Evolutionary conservation across 2,113 vertebrate genomes (phyloP).

Genomic region (Trogon melanurus): DNA sequence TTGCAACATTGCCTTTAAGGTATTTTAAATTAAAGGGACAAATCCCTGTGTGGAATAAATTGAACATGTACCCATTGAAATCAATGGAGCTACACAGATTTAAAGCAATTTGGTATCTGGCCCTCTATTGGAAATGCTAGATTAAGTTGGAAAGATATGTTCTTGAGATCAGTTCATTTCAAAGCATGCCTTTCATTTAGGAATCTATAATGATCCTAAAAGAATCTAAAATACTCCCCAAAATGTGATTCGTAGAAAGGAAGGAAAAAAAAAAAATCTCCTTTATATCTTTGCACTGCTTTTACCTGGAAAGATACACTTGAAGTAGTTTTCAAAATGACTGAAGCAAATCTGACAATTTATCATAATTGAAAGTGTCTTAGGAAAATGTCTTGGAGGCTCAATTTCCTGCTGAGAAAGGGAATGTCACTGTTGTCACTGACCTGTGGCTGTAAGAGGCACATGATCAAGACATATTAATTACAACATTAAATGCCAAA

Average conservation of each 20-base stretch:
- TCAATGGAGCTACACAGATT: conserved; percentile 41
- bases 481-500: conserved; percentile 66
- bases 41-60: conserved; percentile 6
- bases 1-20: not conserved
- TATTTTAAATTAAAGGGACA: conserved; percentile 22
- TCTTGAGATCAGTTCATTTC: conserved; percentile 2
- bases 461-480: conserved; percentile 62
- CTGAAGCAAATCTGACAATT: conserved; percentile 62
- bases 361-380: conserved; percentile 64
- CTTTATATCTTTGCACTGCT: not conserved
- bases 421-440: conserved; percentile 66
- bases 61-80: conserved; percentile 7
- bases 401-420: conserved; percentile 61
- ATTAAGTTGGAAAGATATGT: conserved; percentile 21
- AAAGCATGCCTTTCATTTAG: not conserved
- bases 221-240: not conserved
- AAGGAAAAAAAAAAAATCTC: not conserved
- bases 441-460: conserved; percentile 37
- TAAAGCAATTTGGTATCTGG: conserved; percentile 34
- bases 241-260: not conserved
- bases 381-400: conserved; percentile 59
- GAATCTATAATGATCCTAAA: conserved; percentile 10
- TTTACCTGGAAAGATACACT: conserved; percentile 24
- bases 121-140: conserved; percentile 25
- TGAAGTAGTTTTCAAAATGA: conserved; percentile 43